These are phyloP conservation scores for Allygus modestus DNA, from an alignment of 2,888 invertebrate species.

Conservation along the genomic window DNA sequence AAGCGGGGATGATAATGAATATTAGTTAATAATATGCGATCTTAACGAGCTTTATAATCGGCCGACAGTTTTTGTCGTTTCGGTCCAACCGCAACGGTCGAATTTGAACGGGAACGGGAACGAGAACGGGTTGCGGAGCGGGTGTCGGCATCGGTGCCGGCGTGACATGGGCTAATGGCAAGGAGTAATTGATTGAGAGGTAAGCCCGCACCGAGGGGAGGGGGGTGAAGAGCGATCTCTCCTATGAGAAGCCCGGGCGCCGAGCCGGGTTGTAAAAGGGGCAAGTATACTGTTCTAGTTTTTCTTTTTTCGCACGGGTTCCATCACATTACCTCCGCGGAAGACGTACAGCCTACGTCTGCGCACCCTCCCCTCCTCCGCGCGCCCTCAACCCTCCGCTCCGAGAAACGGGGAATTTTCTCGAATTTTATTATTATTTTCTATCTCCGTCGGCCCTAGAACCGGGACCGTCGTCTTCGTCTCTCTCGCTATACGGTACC, in stretches of 20 bases:
- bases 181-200: conserved; percentile 63
- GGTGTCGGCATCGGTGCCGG: background rate
- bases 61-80: too few relatives aligned
- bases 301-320: conserved; percentile 63
- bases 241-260: conserved; percentile 63
- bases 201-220: conserved; percentile 74
- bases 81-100: background rate
- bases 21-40: too few relatives aligned
- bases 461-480: conserved; percentile 45
- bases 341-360: conserved; percentile 62
- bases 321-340: conserved; percentile 51
- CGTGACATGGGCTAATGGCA: background rate
- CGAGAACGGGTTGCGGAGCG: conserved; percentile 1
- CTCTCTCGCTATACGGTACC: conserved; percentile 57
- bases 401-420: conserved; percentile 64
- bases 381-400: conserved; percentile 43
- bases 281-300: conserved; percentile 57
- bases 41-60: too few relatives aligned
- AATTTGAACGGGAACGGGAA: background rate
- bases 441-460: conserved; percentile 62
- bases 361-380: conserved; percentile 53
- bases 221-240: conserved; percentile 72
- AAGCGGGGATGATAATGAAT: conserved; percentile 4
- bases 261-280: conserved; percentile 63
- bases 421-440: conserved; percentile 65